Evolutionary conservation across 2,113 vertebrate species (phyloP), one percentile per base, ranked within the genome.

Genomic region (Tyrannus savana): DNA sequence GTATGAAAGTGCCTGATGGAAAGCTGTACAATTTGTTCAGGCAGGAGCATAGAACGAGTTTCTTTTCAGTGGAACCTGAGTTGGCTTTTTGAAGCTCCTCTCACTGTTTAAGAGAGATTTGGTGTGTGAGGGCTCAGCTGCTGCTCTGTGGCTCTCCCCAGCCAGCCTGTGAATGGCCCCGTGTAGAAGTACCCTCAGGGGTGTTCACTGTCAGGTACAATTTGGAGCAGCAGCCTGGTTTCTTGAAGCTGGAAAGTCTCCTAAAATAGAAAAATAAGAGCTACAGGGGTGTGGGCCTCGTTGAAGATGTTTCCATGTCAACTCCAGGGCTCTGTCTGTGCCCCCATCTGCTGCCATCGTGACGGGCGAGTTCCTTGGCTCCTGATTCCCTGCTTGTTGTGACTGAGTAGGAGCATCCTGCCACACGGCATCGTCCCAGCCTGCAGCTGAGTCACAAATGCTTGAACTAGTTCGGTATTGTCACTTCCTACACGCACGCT

Each of bases 81-180:
- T 52, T 85, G 86, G 84, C 91, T 95, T 91, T 95, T 93, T 95
- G 96, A 93, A 97, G 94, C 95, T 87, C 80, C 68, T 91, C 94
- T 80, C 31, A 3, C 21, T 37, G 63, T 50, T 87, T 41, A 46
- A 71, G 95, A 75, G 49, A 78, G 93, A 69, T 92, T 92, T 50
- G 76, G 59, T 6, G 31, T 63, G 95, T 59, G 75, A 95, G 87
- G 93, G 95, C 97, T 96, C 56, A 15, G 85, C 89, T 82, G 91
- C 91, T 59, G 90, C 94, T 84, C 80, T 37, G 71, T 79, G 28
- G 41, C 87, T 84, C 71, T 53, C 27, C 41, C 16, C 55, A 15
- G 52, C 1, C 3, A 84, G 86, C 79, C 52, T 60, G 88, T 77
- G 96, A 82, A 46, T 39, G 59, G 87, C 96, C 91, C 80, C 35